Evolutionary conservation across 2,888 invertebrate species (phyloP).

Genomic region (Erebia aethiops): DNA sequence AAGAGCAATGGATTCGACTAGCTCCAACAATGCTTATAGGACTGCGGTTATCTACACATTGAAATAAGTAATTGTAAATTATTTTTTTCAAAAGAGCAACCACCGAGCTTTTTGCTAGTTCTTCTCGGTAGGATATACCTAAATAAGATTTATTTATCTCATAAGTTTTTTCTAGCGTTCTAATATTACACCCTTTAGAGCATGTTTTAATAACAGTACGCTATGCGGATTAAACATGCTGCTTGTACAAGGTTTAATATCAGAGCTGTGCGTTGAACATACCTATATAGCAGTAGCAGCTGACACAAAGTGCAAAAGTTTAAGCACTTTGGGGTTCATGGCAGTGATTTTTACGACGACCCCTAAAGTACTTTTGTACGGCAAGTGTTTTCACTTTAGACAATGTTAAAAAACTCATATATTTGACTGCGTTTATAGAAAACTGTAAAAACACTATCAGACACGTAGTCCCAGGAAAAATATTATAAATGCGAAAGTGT

Average conservation of each 20-base stretch:
- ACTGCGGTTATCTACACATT: too few relatives aligned
- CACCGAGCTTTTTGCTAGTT: too few relatives aligned
- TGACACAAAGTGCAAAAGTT: conserved; percentile 20
- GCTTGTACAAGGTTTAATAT: conserved; percentile 4
- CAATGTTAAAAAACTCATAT: neutral
- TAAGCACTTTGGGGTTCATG: conserved; percentile 14
- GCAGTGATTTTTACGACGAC: conserved; percentile 12
- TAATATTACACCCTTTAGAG: neutral
- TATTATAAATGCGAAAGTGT: too few relatives aligned
- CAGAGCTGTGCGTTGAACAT: neutral
- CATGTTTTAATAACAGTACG: neutral
- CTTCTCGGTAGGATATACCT: too few relatives aligned
- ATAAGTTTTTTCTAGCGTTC: too few relatives aligned
- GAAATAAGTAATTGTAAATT: too few relatives aligned
- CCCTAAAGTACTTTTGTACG: conserved; percentile 1
- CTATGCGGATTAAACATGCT: neutral
- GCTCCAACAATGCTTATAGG: too few relatives aligned
- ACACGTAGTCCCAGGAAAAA: neutral
- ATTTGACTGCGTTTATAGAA: neutral
- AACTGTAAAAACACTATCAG: conserved; percentile 1
- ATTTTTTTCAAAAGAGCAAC: too few relatives aligned
- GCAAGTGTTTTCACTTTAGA: conserved; percentile 12
- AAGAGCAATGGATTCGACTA: too few relatives aligned
- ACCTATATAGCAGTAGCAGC: conserved; percentile 6
- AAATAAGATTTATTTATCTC: too few relatives aligned